Percentiles rank a stretch among this genome's conserved stretches.
Conservation (phyloP, 2,888 invertebrate genomes). For the Polydrusus tereticollis region DNA sequence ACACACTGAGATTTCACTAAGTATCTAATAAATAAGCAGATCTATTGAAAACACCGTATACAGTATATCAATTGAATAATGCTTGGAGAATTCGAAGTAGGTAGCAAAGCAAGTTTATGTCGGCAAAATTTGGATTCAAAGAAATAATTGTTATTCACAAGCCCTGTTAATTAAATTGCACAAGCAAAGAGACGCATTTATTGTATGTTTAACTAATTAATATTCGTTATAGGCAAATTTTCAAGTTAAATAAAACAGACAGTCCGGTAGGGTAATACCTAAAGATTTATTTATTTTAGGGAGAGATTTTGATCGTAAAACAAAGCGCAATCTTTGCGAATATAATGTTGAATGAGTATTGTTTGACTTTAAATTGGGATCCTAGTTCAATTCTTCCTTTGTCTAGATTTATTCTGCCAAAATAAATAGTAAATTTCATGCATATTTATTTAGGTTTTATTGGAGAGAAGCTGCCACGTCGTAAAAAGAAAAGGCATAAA, state of each 20-base stretch:
- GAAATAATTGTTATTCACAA: background rate
- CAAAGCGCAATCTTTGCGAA: slow-evolving; percentile 19
- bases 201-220: slow-evolving; percentile 15
- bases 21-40: too few species aligned
- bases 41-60: too few species aligned
- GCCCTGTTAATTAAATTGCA: background rate
- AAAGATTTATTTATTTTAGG: slow-evolving; percentile 11
- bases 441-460: background rate
- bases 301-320: slow-evolving; percentile 19
- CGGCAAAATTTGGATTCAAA: background rate
- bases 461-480: background rate
- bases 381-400: background rate
- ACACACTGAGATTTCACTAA: too few species aligned
- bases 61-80: too few species aligned
- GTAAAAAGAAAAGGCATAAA: too few species aligned
- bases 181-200: slow-evolving; percentile 9
- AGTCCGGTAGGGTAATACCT: slow-evolving; percentile 14
- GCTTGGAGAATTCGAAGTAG: too few species aligned
- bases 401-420: background rate
- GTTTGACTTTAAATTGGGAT: slow-evolving; percentile 1
- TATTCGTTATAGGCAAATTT: slow-evolving; percentile 10
- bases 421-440: background rate
- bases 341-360: slow-evolving; percentile 6
- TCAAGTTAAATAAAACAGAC: slow-evolving; percentile 17
- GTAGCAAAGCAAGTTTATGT: background rate